Conservation (phyloP, 2,797 vertebrate genomes). For the Sebastes baramenuke region DNA sequence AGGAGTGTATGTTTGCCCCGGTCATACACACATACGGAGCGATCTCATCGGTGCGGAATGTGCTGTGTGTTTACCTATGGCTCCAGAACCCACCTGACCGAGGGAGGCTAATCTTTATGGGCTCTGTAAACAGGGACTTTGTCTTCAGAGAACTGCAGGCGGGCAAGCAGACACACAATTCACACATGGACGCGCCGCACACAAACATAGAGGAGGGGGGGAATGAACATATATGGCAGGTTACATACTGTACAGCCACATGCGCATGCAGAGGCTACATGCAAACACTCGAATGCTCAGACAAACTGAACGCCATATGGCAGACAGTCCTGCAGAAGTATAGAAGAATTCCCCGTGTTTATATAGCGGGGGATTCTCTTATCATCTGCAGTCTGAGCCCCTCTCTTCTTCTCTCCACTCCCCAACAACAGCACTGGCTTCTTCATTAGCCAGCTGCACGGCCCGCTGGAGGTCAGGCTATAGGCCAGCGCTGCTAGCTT, state of each 20-base stretch:
- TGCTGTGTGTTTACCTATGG: conserved; percentile 83
- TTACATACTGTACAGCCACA: conserved; percentile 36
- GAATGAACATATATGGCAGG: conserved; percentile 14
- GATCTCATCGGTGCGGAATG: conserved; percentile 85
- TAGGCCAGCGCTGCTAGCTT: conserved; percentile 39
- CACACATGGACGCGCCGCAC: conserved; percentile 41
- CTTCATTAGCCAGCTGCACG: conserved; percentile 48
- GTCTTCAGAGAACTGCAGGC: conserved; percentile 75
- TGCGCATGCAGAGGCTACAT: background rate
- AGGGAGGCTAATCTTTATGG: conserved; percentile 86
- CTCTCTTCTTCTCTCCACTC: conserved; percentile 32
- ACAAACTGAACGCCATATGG: conserved; percentile 63
- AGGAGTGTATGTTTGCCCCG: conserved; percentile 84
- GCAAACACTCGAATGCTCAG: conserved; percentile 1
- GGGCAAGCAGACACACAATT: conserved; percentile 59
- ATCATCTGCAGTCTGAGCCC: conserved; percentile 45
- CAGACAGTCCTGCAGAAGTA: conserved; percentile 35
- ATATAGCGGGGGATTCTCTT: conserved; percentile 45
- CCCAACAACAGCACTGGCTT: conserved; percentile 23
- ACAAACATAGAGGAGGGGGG: background rate
- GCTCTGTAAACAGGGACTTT: conserved; percentile 86
- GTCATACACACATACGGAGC: conserved; percentile 75
- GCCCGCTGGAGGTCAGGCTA: conserved; percentile 34
- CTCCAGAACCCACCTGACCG: conserved; percentile 84
- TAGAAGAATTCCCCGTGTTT: conserved; percentile 39